Evolutionary conservation across 2,797 vertebrate species (phyloP).

Genomic region (Catamblyrhynchus diadema): DNA sequence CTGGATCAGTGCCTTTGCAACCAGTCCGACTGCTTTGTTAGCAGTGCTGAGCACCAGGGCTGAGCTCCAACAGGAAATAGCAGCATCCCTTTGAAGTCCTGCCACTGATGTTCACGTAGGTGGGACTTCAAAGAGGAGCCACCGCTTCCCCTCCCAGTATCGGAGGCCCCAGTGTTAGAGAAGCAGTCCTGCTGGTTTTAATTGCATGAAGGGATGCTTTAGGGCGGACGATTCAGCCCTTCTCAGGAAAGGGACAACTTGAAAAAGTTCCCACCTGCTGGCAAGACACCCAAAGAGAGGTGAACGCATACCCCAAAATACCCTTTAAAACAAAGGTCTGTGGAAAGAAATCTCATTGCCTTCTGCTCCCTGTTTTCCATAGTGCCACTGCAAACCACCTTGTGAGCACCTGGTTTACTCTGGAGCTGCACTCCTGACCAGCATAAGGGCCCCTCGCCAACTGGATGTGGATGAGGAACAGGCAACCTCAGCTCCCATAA

Average conservation of each 20-base stretch:
- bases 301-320: not conserved
- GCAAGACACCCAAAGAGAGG: slow-evolving; percentile 33
- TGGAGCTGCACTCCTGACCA: not conserved
- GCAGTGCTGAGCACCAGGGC: slow-evolving; percentile 60
- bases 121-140: slow-evolving; percentile 71
- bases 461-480: not conserved
- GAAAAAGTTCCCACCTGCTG: slow-evolving; percentile 38
- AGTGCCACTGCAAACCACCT: not conserved
- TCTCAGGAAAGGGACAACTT: slow-evolving; percentile 45
- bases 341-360: not conserved
- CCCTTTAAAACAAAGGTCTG: not conserved
- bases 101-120: slow-evolving; percentile 68
- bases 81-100: slow-evolving; percentile 68
- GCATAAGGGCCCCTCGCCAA: not conserved
- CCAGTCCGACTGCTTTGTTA: slow-evolving; percentile 60
- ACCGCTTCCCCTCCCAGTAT: slow-evolving; percentile 64
- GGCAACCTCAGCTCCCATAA: not conserved
- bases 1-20: slow-evolving; percentile 59
- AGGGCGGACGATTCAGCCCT: slow-evolving; percentile 43
- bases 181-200: slow-evolving; percentile 67
- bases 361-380: not conserved
- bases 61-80: slow-evolving; percentile 66
- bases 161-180: slow-evolving; percentile 45
- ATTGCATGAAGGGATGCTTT: slow-evolving; percentile 58
- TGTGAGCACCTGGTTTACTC: not conserved